A percentile compares a stretch with the other conserved stretches of the same genome.
Conservation (phyloP, 2,797 vertebrate species). For the Thamnophis elegans region DNA sequence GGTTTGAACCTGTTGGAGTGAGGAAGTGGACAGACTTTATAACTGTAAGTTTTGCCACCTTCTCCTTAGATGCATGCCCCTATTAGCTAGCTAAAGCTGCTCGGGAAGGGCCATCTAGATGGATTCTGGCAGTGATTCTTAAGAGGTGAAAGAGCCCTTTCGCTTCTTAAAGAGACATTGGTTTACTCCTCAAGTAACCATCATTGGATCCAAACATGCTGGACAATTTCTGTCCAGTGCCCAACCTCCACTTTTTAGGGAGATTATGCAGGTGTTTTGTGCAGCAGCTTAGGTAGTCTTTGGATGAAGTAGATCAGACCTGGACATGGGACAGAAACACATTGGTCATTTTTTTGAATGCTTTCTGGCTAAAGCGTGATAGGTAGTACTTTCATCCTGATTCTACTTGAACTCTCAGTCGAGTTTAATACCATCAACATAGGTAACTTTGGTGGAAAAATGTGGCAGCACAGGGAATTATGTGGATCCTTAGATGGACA, state of each 20-base stretch:
- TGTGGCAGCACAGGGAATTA: background rate
- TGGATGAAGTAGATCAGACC: background rate
- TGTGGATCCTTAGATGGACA: background rate
- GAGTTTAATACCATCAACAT: background rate
- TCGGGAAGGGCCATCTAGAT: background rate
- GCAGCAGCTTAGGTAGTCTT: background rate
- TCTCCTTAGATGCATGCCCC: background rate
- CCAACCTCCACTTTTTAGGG: background rate
- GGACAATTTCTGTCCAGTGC: background rate
- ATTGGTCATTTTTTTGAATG: background rate
- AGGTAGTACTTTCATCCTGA: background rate
- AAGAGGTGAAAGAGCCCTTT: background rate
- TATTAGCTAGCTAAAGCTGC: background rate
- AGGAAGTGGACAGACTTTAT: background rate
- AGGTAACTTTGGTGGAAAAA: too few relatives aligned
- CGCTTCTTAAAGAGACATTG: background rate
- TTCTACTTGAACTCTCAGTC: background rate
- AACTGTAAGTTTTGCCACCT: background rate
- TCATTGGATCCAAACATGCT: background rate
- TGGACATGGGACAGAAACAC: background rate
- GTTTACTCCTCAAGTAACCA: background rate
- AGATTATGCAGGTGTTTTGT: background rate
- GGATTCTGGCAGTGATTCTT: background rate
- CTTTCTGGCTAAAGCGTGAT: background rate
- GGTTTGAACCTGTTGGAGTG: background rate